These are phyloP conservation scores for Cebus imitator DNA, from an alignment of 2,113 vertebrate genomes.

Conservation along the genomic window DNA sequence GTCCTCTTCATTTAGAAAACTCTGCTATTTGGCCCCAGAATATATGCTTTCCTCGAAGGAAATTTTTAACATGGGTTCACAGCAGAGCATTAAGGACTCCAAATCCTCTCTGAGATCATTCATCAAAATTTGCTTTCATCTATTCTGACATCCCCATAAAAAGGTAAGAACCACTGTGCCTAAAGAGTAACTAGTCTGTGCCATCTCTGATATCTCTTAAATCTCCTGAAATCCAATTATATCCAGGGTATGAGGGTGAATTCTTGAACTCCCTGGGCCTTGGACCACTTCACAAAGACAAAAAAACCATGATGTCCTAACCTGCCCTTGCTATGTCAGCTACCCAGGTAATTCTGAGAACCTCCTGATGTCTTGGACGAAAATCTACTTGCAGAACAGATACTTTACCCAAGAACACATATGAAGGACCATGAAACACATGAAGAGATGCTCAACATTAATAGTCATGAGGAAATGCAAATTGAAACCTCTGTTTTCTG, in stretches of 20 bases:
- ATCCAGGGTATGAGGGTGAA: neutral
- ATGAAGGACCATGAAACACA: neutral
- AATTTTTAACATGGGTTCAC: neutral
- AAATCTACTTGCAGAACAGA: conserved; percentile 1
- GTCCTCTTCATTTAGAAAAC: neutral
- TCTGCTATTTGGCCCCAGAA: neutral
- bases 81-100: neutral
- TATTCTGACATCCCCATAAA: neutral
- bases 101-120: neutral
- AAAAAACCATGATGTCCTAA: neutral
- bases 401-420: neutral
- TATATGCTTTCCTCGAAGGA: neutral
- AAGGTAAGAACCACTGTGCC: neutral
- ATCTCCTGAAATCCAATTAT: conserved; percentile 1
- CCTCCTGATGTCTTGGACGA: neutral
- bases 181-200: neutral
- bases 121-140: neutral
- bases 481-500: neutral
- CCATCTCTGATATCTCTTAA: neutral
- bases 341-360: neutral
- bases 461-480: neutral
- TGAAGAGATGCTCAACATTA: neutral
- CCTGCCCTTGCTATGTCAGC: neutral
- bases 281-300: neutral
- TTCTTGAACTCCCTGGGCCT: neutral